A percentile compares a stretch with the other conserved stretches of the same genome.
Conservation (phyloP, 1,140 invertebrate species). For the Periplaneta americana region DNA sequence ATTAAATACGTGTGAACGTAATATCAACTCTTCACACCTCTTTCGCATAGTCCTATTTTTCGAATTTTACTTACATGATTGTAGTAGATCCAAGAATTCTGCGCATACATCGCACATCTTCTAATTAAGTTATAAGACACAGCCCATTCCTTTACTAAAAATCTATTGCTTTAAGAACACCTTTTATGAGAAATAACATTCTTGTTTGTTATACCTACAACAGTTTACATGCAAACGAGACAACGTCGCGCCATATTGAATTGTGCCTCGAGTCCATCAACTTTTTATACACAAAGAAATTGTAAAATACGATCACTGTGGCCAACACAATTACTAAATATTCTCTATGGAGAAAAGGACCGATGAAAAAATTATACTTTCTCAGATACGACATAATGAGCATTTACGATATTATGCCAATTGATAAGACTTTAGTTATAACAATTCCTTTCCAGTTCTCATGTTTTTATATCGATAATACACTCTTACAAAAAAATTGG, state of each 20-base stretch:
- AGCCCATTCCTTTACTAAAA: conserved; percentile 6
- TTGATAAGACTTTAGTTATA: no score
- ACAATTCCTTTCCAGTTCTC: no score
- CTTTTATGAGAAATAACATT: not conserved
- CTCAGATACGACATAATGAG: no score
- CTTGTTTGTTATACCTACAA: not conserved
- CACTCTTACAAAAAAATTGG: no score
- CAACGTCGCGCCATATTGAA: conserved; percentile 11
- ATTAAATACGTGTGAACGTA: not conserved
- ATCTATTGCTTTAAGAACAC: not conserved
- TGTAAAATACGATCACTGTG: not conserved
- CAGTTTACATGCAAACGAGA: not conserved
- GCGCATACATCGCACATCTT: conserved; percentile 76
- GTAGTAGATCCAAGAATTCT: conserved; percentile 69
- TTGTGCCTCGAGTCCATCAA: not conserved
- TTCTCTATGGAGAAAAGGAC: no score
- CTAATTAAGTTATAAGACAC: conserved; percentile 8
- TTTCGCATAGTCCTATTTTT: not conserved
- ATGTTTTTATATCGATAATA: no score
- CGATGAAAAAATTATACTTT: no score
- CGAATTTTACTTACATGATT: conserved; percentile 59
- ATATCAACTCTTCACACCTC: not conserved
- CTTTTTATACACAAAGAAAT: not conserved
- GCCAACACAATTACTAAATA: not conserved
- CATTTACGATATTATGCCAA: no score